These are phyloP conservation scores for Andrena fulva DNA, from an alignment of 2,888 invertebrate species.

Conservation along the genomic window DNA sequence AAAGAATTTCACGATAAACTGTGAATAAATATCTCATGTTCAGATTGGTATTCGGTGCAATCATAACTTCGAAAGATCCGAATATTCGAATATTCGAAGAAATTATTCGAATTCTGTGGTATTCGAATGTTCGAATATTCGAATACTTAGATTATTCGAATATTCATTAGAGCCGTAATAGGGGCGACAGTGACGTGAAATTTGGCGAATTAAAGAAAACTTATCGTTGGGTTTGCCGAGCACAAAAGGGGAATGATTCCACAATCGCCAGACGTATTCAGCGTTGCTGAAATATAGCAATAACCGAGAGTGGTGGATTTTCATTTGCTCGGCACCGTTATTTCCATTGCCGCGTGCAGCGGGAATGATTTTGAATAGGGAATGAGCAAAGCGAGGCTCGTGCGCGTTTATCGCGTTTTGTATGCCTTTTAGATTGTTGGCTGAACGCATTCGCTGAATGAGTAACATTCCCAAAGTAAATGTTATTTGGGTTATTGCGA, in stretches of 20 bases:
- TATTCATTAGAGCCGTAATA: too few species aligned
- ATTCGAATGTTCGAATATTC: too few species aligned
- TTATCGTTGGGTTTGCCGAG: constrained; percentile 10
- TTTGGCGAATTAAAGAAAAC: constrained; percentile 23
- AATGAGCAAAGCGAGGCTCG: constrained; percentile 37
- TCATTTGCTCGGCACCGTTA: constrained; percentile 55
- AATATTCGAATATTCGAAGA: too few species aligned
- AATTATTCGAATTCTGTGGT: too few species aligned
- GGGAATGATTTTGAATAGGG: constrained; percentile 58
- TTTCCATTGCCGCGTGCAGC: constrained; percentile 31
- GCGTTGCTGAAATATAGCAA: constrained; percentile 58
- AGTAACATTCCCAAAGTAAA: constrained; percentile 27
- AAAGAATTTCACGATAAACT: too few species aligned
- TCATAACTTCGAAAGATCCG: too few species aligned
- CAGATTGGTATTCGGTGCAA: too few species aligned
- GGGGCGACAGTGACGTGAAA: neutral
- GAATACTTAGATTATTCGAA: too few species aligned
- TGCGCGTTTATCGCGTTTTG: constrained; percentile 54
- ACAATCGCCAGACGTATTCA: constrained; percentile 52
- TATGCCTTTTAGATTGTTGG: constrained; percentile 45
- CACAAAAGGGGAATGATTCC: constrained; percentile 46
- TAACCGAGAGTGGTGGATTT: constrained; percentile 62
- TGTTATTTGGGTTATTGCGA: constrained; percentile 10
- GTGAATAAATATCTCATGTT: too few species aligned
- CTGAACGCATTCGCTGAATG: constrained; percentile 13